Conservation (phyloP, 2,113 vertebrate species). For the Myrmecobius fasciatus region DNA sequence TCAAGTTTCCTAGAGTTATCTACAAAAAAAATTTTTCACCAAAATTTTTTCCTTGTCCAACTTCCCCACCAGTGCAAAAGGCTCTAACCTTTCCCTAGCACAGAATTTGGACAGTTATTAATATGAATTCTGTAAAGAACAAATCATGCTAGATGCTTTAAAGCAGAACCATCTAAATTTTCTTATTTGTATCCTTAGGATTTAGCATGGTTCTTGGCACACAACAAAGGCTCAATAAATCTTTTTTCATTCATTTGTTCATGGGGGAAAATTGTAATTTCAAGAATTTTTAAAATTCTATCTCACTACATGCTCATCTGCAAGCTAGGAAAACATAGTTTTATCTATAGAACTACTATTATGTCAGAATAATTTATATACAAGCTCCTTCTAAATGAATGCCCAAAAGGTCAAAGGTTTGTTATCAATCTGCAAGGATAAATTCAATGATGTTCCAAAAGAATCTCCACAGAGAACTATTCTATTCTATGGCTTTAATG, state of each 20-base stretch:
- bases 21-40: background rate
- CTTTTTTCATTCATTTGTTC: background rate
- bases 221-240: background rate
- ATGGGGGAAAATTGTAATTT: background rate
- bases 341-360: background rate
- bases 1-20: conserved; percentile 2
- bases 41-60: background rate
- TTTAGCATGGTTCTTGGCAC: background rate
- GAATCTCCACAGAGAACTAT: background rate
- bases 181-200: background rate
- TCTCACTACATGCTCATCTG: background rate
- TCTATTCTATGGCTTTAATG: conserved; percentile 38
- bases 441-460: background rate
- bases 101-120: conserved; percentile 18
- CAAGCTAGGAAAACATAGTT: background rate
- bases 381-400: conserved; percentile 1
- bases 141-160: background rate
- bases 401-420: background rate
- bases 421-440: conserved; percentile 4
- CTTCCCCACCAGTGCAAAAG: background rate
- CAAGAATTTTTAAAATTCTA: conserved; percentile 30
- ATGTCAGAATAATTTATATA: background rate
- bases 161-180: background rate
- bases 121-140: conserved; percentile 17
- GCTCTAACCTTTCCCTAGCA: background rate